Evolutionary conservation across 2,113 vertebrate species (phyloP).

Genomic region (Silurus meridionalis): DNA sequence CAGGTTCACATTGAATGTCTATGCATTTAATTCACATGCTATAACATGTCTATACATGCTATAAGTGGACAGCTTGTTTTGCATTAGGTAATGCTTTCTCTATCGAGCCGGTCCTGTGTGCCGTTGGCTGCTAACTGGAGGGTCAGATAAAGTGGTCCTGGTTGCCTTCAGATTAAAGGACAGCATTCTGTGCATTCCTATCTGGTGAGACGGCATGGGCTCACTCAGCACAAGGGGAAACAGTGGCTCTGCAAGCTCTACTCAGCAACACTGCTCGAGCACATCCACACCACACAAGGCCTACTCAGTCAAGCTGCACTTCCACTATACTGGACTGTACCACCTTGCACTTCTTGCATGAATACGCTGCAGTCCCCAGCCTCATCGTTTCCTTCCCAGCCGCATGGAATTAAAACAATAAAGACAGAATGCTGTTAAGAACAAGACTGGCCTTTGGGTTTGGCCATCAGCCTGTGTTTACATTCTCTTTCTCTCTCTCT

Average conservation of each 20-base stretch:
- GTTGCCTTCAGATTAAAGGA: conserved; percentile 87
- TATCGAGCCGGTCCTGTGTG: conserved; percentile 29
- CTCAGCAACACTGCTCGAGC: conserved; percentile 23
- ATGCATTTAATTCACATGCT: background rate
- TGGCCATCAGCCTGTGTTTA: conserved; percentile 89
- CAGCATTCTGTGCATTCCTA: conserved; percentile 93
- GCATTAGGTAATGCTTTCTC: conserved; percentile 54
- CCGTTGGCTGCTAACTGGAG: conserved; percentile 41
- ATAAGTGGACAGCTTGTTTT: background rate
- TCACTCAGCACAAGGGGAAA: conserved; percentile 38
- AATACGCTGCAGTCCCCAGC: conserved; percentile 16
- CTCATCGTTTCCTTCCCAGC: conserved; percentile 30
- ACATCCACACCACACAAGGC: conserved; percentile 20
- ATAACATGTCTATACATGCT: background rate
- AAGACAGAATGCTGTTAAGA: conserved; percentile 43
- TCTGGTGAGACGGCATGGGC: conserved; percentile 73
- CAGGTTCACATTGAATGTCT: background rate
- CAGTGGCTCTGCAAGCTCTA: conserved; percentile 25
- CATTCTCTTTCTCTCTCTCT: conserved; percentile 78
- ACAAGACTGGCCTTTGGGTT: conserved; percentile 55
- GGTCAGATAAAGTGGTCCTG: conserved; percentile 81
- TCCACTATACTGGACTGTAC: conserved; percentile 32
- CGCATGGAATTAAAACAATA: conserved; percentile 55
- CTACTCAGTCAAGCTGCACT: background rate
- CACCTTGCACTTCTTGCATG: conserved; percentile 44